Base-by-base conservation (phyloP, 2,888 invertebrate species). In the Caenorhabditis japonica region DNA sequence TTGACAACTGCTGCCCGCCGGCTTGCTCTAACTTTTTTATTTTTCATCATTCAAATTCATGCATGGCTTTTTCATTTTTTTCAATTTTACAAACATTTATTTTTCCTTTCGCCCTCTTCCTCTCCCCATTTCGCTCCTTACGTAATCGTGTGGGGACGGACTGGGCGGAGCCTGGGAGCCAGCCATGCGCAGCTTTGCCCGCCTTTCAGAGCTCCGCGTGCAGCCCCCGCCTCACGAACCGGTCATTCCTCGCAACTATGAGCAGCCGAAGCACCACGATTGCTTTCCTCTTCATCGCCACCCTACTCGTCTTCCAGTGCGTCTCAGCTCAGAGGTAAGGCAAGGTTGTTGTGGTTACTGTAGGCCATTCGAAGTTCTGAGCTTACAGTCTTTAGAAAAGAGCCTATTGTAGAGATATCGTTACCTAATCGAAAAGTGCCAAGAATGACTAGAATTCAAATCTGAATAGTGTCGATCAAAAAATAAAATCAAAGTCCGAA, bases 211-310 rank as follows among this genome's bases (percentile, higher is more conserved):
- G 55, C 44, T 43, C 44, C 46, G 15, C 8, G 43, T 15, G 34
- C 25, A 33, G 47, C 43, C 27, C 55, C 46, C 60, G 55, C 55
- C 60, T 41, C 41, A 21, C 59, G 44, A 61, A 55, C 60, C 53
- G 66, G 55, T 73, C 66, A 73, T 73, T 73, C 47, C 73, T 73
- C 66, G 66, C 73, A 73, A 66, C 73, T 73, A 73, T 73, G 73
- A 73, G 73, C 66, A 73, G 66, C 66, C 73, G 66, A 61, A 66
- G 66, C 59, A 71, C 70, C 52, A 71, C 70, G 61, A 66, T 73
- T 47, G 61, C 66, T 46, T 58, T 71, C 47, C 56, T 77, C 71
- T 71, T 77, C 68, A 53, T 75, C 36, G 74, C 74, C 55, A 70
- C 62, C 58, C 64, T 77, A 44, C 62, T 77, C 23, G 58, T 77